phyloP scores from a whole-genome alignment of 1,140 invertebrate species.

The Pseudobourletiella spinata region DNA sequence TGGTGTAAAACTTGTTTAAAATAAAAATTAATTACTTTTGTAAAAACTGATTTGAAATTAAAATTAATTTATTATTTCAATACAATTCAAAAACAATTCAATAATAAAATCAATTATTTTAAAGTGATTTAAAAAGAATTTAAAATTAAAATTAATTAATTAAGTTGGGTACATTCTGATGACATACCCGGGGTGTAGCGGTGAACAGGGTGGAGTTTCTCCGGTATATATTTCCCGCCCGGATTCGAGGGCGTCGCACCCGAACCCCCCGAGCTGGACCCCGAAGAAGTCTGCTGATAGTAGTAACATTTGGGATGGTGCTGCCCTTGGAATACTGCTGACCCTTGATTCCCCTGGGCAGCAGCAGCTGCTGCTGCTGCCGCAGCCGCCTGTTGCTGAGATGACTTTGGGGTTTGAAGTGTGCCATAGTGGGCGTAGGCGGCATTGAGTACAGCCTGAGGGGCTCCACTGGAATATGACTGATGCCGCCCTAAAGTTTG shows the following conservation, averaged over 20 bases:
- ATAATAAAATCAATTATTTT: too few species aligned
- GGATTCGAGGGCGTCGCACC: background rate
- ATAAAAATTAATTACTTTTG: too few species aligned
- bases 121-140: too few species aligned
- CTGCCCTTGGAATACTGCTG: constrained; percentile 16
- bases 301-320: constrained; percentile 36
- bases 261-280: background rate
- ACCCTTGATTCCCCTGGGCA: background rate
- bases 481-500: constrained; percentile 23
- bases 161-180: too few species aligned
- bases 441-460: constrained; percentile 26
- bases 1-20: too few species aligned
- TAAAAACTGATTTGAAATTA: too few species aligned
- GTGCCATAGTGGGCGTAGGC: constrained; percentile 28
- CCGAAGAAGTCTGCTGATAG: constrained; percentile 27
- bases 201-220: constrained; percentile 35
- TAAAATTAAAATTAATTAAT: too few species aligned
- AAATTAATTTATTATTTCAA: too few species aligned
- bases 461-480: constrained; percentile 15
- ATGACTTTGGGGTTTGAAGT: constrained; percentile 14
- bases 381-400: constrained; percentile 6
- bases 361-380: constrained; percentile 10
- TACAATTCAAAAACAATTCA: too few species aligned
- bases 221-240: constrained; percentile 33
- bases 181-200: constrained; percentile 34